Evolutionary conservation across 1,140 invertebrate genomes (phyloP).

Genomic region (Megathymus violae): DNA sequence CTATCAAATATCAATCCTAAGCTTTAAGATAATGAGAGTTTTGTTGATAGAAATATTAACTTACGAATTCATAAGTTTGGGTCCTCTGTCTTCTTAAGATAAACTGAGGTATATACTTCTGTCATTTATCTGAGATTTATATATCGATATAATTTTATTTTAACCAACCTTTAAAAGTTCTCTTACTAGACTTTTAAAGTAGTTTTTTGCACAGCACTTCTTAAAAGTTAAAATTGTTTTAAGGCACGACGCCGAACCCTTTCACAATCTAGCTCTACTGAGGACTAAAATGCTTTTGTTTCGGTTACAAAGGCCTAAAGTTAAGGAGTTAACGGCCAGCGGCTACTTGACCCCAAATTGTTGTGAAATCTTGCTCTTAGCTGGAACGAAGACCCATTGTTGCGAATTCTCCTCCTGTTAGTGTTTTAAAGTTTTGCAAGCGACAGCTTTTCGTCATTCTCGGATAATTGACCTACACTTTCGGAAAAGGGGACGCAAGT

Average conservation of each 20-base stretch:
- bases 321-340: slow-evolving; percentile 30
- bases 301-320: slow-evolving; percentile 26
- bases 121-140: too few relatives aligned
- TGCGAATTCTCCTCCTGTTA: slow-evolving; percentile 28
- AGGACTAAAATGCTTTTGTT: slow-evolving; percentile 33
- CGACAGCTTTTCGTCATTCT: slow-evolving; percentile 22
- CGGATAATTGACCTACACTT: slow-evolving; percentile 34
- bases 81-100: too few relatives aligned
- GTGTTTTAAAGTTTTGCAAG: slow-evolving; percentile 27
- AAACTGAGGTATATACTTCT: too few relatives aligned
- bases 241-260: neutral
- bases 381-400: slow-evolving; percentile 25
- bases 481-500: slow-evolving; percentile 1
- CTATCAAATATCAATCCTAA: too few relatives aligned
- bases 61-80: too few relatives aligned
- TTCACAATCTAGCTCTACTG: slow-evolving; percentile 24
- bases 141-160: too few relatives aligned
- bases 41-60: too few relatives aligned
- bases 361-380: slow-evolving; percentile 32
- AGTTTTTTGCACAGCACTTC: neutral
- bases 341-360: slow-evolving; percentile 30
- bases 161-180: too few relatives aligned
- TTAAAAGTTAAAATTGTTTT: neutral
- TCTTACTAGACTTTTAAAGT: too few relatives aligned
- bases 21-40: too few relatives aligned